Conservation (phyloP, 2,888 invertebrate species). For the Latrodectus elegans region DNA sequence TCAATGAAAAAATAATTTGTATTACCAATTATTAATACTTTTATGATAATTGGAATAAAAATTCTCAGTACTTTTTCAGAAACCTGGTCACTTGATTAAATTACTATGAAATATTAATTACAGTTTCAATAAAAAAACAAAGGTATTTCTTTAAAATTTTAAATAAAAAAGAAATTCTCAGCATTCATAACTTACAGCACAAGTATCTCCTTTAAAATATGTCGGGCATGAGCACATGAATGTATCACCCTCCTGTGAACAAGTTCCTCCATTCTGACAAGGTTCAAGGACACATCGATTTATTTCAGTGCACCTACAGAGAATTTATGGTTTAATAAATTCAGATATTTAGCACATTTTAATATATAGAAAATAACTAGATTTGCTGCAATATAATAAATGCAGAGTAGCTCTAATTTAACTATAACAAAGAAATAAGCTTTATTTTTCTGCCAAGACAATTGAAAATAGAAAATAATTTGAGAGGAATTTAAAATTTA, state of each 20-base stretch:
- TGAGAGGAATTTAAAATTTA: too few relatives aligned
- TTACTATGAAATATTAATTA: background rate
- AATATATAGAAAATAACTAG: background rate
- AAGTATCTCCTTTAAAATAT: constrained; percentile 72
- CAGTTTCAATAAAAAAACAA: background rate
- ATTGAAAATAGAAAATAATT: too few relatives aligned
- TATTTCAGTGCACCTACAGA: constrained; percentile 44
- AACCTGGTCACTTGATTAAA: too few relatives aligned
- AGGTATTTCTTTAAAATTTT: background rate
- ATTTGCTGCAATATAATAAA: background rate
- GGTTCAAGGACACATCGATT: constrained; percentile 77
- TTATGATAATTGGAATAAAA: too few relatives aligned
- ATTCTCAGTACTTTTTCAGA: too few relatives aligned
- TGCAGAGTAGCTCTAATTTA: background rate
- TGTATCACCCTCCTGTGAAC: constrained; percentile 66
- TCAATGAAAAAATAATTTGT: too few relatives aligned
- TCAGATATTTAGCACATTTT: background rate
- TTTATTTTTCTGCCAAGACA: too few relatives aligned
- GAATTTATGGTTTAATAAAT: background rate
- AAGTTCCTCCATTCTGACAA: constrained; percentile 78
- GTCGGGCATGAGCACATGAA: constrained; percentile 73
- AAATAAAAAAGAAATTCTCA: too few relatives aligned
- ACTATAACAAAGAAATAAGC: too few relatives aligned
- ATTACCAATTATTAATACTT: too few relatives aligned
- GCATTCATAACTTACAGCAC: constrained; percentile 61